phyloP scores from a whole-genome alignment of 2,797 vertebrate species.

The Clarias pachynema region DNA sequence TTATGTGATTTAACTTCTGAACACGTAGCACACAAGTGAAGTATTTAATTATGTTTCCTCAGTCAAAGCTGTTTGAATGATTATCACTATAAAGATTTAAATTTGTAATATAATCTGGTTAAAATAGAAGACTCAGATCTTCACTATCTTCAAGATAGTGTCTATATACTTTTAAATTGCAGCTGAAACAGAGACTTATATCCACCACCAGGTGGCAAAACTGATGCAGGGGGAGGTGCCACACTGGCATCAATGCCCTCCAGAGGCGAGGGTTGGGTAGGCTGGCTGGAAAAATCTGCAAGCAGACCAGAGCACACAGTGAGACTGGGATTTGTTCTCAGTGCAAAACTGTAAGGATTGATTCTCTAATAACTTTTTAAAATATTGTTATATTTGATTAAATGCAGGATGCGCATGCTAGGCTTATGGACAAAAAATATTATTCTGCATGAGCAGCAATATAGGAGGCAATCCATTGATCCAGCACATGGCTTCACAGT shows the following conservation, averaged over 20 bases:
- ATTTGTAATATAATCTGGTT: not conserved
- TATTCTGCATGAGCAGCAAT: slow-evolving; percentile 26
- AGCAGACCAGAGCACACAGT: slow-evolving; percentile 28
- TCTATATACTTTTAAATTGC: not conserved
- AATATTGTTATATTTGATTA: not conserved
- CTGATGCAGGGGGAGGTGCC: slow-evolving; percentile 16
- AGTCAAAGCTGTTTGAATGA: not conserved
- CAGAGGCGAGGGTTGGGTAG: slow-evolving; percentile 24
- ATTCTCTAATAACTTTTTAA: not conserved
- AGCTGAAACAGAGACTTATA: not conserved
- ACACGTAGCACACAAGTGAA: not conserved
- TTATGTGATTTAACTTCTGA: not conserved
- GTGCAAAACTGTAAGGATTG: not conserved
- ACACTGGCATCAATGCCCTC: slow-evolving; percentile 35
- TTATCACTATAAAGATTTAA: not conserved
- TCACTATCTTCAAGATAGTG: not conserved
- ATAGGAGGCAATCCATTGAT: slow-evolving; percentile 22
- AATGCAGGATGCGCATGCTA: slow-evolving; percentile 9
- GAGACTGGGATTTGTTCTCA: slow-evolving; percentile 17
- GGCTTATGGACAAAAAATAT: slow-evolving; percentile 12
- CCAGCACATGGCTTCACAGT: slow-evolving; percentile 20
- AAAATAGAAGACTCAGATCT: not conserved
- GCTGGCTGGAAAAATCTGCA: slow-evolving; percentile 16
- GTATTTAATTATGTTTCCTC: not conserved
- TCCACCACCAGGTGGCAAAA: slow-evolving; percentile 53